Evolutionary conservation across 92 coral and sea anemone species (phyloP).

Genomic region (Pocillopora meandrina): DNA sequence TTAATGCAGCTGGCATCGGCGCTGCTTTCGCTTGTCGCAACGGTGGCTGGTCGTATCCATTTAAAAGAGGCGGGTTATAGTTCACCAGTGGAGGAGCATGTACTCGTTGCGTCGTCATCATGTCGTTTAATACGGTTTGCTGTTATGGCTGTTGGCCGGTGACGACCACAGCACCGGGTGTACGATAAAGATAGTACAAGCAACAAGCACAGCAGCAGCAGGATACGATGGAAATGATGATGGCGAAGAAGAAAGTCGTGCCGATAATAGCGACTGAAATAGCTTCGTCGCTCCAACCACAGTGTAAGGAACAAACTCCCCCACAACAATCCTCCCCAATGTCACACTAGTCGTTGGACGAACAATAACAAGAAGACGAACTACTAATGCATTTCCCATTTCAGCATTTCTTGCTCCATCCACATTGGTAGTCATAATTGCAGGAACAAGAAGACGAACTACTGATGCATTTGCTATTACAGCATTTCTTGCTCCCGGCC

Average conservation of each 20-base stretch:
- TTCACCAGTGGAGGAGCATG: neutral
- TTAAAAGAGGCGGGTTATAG: no score
- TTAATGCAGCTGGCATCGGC: no score
- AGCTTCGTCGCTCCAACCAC: neutral
- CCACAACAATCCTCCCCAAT: neutral
- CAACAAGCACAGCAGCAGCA: constrained; percentile 40
- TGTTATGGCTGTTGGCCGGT: neutral
- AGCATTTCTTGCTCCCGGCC: no score
- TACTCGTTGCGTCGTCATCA: neutral
- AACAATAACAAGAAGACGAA: neutral
- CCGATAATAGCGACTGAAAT: constrained; percentile 5
- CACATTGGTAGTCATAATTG: no score
- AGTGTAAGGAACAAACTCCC: neutral
- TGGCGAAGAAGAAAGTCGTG: neutral
- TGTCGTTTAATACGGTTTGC: neutral
- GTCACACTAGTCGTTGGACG: neutral
- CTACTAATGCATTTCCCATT: no score
- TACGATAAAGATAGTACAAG: constrained; percentile 12
- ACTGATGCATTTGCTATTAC: no score
- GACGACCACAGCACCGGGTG: neutral
- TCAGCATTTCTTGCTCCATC: no score
- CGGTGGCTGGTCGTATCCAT: no score
- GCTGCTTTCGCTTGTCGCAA: no score
- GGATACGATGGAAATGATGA: constrained; percentile 5
- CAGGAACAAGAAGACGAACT: no score